A percentile compares a stretch with the other conserved stretches of the same genome.
phyloP scores from a whole-genome alignment of 2,888 invertebrate genomes.

The Ernsta delagoae region DNA sequence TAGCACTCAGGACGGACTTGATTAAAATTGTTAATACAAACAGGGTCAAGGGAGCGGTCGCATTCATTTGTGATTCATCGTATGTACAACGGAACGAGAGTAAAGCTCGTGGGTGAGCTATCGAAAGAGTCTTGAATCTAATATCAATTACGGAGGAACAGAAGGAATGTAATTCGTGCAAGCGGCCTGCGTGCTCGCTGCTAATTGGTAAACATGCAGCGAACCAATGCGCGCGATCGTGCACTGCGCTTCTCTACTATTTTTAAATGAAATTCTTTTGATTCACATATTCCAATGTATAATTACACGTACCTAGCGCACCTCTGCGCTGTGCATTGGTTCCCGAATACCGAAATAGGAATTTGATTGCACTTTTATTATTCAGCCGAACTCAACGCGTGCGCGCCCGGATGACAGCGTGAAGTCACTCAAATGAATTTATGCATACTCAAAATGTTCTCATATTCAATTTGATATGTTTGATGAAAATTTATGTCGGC shows the following conservation, averaged over 20 bases:
- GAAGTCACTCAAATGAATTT: constrained; percentile 49
- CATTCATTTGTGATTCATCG: constrained; percentile 44
- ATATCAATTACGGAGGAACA: constrained; percentile 60
- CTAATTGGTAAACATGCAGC: constrained; percentile 77
- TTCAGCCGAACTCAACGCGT: constrained; percentile 64
- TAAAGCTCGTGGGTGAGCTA: constrained; percentile 43
- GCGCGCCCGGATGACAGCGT: constrained; percentile 45
- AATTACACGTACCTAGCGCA: constrained; percentile 59
- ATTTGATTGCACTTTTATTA: constrained; percentile 75
- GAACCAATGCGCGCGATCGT: constrained; percentile 61
- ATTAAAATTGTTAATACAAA: constrained; percentile 57
- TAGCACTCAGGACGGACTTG: constrained; percentile 43
- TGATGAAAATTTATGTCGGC: constrained; percentile 10
- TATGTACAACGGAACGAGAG: constrained; percentile 33
- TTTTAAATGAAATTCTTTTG: constrained; percentile 79
- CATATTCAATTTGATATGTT: constrained; percentile 35
- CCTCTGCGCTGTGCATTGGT: constrained; percentile 50
- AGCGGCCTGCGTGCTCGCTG: constrained; percentile 47
- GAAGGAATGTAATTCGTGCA: constrained; percentile 51
- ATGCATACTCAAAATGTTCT: constrained; percentile 53
- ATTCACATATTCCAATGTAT: constrained; percentile 70
- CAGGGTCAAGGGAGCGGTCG: constrained; percentile 47
- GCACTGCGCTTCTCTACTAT: constrained; percentile 59
- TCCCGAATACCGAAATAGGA: constrained; percentile 65
- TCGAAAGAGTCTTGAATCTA: constrained; percentile 58